Evolutionary conservation across 2,888 invertebrate genomes (phyloP), one percentile per base, ranked within the genome.

Genomic region (Pandemis corylana): DNA sequence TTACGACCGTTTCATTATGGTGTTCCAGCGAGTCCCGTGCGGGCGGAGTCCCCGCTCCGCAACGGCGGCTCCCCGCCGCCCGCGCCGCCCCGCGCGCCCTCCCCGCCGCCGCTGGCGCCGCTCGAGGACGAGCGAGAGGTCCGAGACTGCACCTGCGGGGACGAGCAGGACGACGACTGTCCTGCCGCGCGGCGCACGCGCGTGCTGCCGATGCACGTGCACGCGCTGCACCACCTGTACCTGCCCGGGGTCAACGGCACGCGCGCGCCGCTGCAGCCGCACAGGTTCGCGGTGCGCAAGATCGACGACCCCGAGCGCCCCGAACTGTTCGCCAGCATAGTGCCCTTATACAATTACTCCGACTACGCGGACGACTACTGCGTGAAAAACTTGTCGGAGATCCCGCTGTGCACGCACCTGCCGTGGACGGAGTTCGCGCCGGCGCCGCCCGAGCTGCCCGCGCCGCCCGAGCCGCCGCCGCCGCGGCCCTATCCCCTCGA

Each of bases 211-310:
- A 89, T 81, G 79, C 94, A 89, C 83, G 94, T 96, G 73, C 90
- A 91, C 76, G 92, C 94, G 72, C 88, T 96, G 72, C 96, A 96
- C 85, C 90, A 95, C 84, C 90, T 89, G 59, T 90, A 85, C 77
- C 88, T 96, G 78, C 94, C 95, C 68, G 95, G 96, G 76, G 90
- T 96, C 67, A 96, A 96, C 86, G 96, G 96, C 78, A 96, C 95
- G 76, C 91, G 95, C 28, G 94, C 94, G 2, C 93, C 92, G 0
- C 79, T 89, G 28, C 80, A 84, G 66, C 91, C 90, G 44, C 92
- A 91, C 82, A 85, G 81, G 77, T 90, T 86, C 89, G 90, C 90
- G 84, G 95, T 91, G n/a, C 84, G 94, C 1, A 81, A 85, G 5
- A 87, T 89, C 12, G 78, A 78, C 13, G 81, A 86, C 77, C 84